Evolutionary conservation across 2,797 vertebrate genomes (phyloP).

Genomic region (Numenius phaeopus): DNA sequence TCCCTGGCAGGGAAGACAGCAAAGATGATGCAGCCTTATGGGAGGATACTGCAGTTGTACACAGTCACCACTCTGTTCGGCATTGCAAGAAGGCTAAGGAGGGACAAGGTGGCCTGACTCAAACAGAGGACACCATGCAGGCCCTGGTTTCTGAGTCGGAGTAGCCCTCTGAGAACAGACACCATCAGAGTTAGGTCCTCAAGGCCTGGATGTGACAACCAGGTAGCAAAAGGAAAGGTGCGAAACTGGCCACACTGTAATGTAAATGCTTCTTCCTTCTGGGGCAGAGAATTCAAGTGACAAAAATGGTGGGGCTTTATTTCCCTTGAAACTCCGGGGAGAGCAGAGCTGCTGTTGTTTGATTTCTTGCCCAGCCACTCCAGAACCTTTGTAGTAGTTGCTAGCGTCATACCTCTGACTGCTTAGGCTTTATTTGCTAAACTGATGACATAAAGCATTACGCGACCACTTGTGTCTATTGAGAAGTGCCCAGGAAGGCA

Average conservation of each 20-base stretch:
- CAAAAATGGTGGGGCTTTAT: background rate
- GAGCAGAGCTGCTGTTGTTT: background rate
- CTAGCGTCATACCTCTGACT: background rate
- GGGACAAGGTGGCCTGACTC: background rate
- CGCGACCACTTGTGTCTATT: background rate
- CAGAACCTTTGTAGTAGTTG: background rate
- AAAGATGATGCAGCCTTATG: background rate
- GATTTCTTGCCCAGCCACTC: background rate
- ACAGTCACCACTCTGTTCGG: background rate
- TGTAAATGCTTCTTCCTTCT: background rate
- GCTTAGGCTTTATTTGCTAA: background rate
- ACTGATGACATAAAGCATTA: background rate
- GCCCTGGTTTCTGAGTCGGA: background rate
- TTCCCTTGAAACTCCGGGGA: background rate
- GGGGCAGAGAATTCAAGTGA: background rate
- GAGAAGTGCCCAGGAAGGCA: background rate
- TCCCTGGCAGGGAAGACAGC: background rate
- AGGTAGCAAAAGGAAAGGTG: background rate
- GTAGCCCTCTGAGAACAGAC: background rate
- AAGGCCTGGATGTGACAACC: background rate
- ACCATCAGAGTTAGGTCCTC: background rate
- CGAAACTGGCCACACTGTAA: background rate
- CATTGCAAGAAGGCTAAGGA: background rate
- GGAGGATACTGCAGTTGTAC: background rate
- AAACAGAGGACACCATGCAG: background rate